Base-by-base conservation (phyloP, 2,797 vertebrate species). In the Lepilemur ruficaudatus region DNA sequence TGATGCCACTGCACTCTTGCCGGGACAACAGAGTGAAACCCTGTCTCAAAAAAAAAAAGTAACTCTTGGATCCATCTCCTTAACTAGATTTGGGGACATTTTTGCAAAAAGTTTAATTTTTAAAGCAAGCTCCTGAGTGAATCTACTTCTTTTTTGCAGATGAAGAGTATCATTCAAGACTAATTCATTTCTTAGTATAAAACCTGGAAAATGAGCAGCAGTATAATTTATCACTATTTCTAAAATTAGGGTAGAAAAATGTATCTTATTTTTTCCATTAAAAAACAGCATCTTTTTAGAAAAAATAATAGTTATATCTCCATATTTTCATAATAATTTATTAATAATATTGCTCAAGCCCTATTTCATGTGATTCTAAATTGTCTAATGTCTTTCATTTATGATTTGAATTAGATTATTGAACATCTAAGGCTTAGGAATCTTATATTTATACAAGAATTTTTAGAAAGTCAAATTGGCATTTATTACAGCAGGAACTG, bases 331-430 rank as follows among this genome's bases (percentile, higher is more conserved):
- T 22, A 73, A 11, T 73, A 93, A 79, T 50, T 95, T 84, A 25
- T 28, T 59, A 93, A 80, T 46, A 88, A 75, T 57, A 91, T 46
- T 79, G 5, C 12, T 91, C 52, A 35, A 43, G 55, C 5, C 10
- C 32, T 82, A 57, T 65, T 80, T 85, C 23, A 89, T 81, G 32
- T 75, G 38, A 96, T 86, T 92, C 83, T 85, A 91, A 91, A 86
- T 43, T 32, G 32, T 70, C 65, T 92, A 55, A 93, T 35, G 35
- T 80, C 65, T 91, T 70, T 43, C 63, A 61, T n/a, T 79, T 96
- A 73, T 52, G 85, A 94, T 72, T 91, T 67, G 78, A 96, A 32
- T 95, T 48, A 93, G 67, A 89, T 78, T 22, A 52, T 2, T 76
- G 52, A 72, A 59, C 75, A 91, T 70, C 57, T 90, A 61, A n/a